Conservation (phyloP, 2,797 vertebrate species). For the Chiloscyllium punctatum region DNA sequence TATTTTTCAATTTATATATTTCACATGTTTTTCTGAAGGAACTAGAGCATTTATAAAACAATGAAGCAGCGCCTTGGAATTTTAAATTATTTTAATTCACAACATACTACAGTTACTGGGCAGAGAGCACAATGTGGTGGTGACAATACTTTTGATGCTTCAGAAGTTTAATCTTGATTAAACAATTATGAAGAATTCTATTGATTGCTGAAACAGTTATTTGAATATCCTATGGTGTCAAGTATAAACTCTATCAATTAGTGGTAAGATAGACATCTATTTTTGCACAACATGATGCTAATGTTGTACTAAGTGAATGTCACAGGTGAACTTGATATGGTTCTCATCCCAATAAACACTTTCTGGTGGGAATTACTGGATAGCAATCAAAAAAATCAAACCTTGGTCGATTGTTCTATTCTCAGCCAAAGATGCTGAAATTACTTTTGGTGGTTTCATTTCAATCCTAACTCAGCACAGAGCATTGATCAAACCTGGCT, state of each 20-base stretch:
- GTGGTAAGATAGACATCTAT: neutral
- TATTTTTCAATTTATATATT: neutral
- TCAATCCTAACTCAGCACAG: neutral
- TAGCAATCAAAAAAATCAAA: no score
- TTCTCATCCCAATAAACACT: neutral
- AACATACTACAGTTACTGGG: neutral
- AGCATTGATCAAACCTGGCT: neutral
- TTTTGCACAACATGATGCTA: constrained; percentile 17
- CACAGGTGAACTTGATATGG: neutral
- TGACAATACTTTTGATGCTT: neutral
- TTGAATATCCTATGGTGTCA: neutral
- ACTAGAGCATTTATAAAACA: neutral
- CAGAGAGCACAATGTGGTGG: neutral
- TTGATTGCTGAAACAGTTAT: neutral
- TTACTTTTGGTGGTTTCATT: neutral
- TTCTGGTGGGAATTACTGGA: neutral
- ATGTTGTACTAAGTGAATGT: neutral
- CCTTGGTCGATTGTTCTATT: neutral
- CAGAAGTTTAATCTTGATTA: neutral
- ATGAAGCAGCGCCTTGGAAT: neutral
- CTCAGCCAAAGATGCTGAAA: neutral
- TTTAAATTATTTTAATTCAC: constrained; percentile 10
- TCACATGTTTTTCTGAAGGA: neutral
- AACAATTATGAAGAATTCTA: neutral
- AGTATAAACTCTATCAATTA: neutral